Evolutionary conservation across 2,888 invertebrate species (phyloP).

Genomic region (Drosophila mayaguana): DNA sequence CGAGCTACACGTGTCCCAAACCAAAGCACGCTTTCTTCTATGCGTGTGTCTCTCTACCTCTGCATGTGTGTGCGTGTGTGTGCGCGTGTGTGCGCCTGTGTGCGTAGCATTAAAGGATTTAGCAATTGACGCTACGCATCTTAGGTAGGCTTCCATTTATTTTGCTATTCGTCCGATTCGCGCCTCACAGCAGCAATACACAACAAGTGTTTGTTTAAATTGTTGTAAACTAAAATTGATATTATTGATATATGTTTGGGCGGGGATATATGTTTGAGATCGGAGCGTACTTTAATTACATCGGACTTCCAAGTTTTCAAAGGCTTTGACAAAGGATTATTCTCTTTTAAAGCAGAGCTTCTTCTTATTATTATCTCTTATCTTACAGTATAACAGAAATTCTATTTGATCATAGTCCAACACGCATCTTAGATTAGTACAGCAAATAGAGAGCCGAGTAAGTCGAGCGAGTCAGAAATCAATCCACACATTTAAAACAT

Average conservation of each 20-base stretch:
- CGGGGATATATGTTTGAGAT: not conserved
- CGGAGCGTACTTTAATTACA: not conserved
- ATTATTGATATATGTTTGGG: not conserved
- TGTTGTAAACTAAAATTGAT: conserved; percentile 30
- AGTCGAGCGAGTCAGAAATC: no score
- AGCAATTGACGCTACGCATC: conserved; percentile 73
- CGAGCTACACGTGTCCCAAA: conserved; percentile 29
- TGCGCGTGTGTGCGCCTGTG: not conserved
- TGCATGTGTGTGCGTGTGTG: not conserved
- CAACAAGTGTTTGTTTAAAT: conserved; percentile 74
- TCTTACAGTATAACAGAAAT: no score
- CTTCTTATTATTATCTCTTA: no score
- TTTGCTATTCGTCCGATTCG: conserved; percentile 41
- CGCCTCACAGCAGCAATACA: conserved; percentile 42
- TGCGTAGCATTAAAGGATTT: conserved; percentile 72
- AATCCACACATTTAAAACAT: no score
- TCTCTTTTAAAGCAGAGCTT: no score
- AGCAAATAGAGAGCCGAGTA: no score
- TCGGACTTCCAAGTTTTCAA: no score
- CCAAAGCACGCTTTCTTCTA: conserved; percentile 15
- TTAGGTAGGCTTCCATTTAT: conserved; percentile 39
- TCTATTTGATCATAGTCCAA: no score
- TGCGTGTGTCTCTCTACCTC: conserved; percentile 12
- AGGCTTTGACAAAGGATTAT: no score
- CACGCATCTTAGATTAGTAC: no score